Base-by-base conservation (phyloP, 1,140 invertebrate species). In the Drosophila subobscura region DNA sequence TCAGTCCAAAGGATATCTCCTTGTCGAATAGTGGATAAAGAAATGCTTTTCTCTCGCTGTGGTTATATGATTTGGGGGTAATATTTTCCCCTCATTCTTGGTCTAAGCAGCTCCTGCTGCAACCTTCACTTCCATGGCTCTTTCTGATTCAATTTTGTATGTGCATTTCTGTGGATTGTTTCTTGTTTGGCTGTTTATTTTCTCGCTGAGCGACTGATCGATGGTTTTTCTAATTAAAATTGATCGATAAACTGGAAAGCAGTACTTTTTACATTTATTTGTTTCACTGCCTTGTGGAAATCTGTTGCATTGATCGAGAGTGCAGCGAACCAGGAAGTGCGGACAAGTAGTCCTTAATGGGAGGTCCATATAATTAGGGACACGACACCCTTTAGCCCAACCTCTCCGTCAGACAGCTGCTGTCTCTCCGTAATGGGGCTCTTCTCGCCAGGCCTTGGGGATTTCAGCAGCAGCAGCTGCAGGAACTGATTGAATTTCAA, bases 201-300 rank as follows among this genome's bases (percentile, higher is more conserved):
- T 27, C 44, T 63, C 46, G 27, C 25, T 16, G 33, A 46, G 16
- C 47, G 53, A 53, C 79, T 85, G 81, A 85, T 86, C 81, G 80
- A 86, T 86, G 60, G 73, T 41, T 80, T 80, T 80, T 70, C 64
- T 71, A 77, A 85, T 85, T 85, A 68, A 53, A 73, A 86, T 74
- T 80, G 81, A 85, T 71, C 73, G 81, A 59, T 80, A 53, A 66
- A 74, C 59, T 61, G 55, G 51, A 79, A 56, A 46, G 49, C 42
- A 52, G 51, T 49, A 5, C 25, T 49, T 46, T 27, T 44, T 41
- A 49, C 1, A 8, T 14, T 7, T 45, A 12, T 25, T 16, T 10
- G 12, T 52, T 29, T 16, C 14, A n/a, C 7, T 7, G n/a, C 27
- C 8, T 5, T 44, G 4, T 53, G 33, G 22, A 49, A 23, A 2